These are phyloP conservation scores for Caiman crocodilus DNA, from an alignment of 2,797 vertebrate species.

Conservation along the genomic window DNA sequence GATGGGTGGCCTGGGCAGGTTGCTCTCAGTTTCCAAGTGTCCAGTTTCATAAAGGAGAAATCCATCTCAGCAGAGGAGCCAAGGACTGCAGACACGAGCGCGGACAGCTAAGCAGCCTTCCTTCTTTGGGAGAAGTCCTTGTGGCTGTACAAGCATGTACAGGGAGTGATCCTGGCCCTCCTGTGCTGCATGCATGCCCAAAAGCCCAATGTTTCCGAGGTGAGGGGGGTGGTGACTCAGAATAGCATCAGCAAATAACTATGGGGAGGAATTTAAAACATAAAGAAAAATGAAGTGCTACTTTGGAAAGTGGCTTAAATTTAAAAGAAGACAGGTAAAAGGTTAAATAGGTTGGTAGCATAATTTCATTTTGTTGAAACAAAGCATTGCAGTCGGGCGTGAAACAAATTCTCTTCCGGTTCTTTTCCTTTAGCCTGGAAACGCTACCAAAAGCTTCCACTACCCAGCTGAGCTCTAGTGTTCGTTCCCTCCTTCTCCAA, in stretches of 20 bases:
- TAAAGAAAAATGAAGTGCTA: too few relatives aligned
- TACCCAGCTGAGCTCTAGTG: background rate
- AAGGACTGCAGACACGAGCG: background rate
- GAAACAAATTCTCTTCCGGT: rapidly evolving
- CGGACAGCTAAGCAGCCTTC: too few relatives aligned
- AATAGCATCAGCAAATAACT: too few relatives aligned
- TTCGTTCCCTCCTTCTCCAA: too few relatives aligned
- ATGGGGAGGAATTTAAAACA: too few relatives aligned
- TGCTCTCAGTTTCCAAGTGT: background rate
- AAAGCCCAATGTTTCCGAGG: too few relatives aligned
- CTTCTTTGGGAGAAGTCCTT: too few relatives aligned
- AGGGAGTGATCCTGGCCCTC: too few relatives aligned
- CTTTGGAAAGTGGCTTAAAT: background rate
- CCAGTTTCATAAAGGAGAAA: background rate
- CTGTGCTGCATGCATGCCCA: too few relatives aligned
- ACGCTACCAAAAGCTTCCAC: background rate
- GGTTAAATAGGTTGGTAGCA: background rate
- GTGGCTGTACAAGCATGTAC: too few relatives aligned
- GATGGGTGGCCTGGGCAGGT: too few relatives aligned
- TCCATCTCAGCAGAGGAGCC: background rate
- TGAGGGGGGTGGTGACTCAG: too few relatives aligned
- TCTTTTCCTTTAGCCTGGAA: background rate
- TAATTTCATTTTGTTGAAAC: background rate
- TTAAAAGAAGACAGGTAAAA: rapidly evolving
- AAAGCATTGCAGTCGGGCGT: rapidly evolving